Evolutionary conservation across 2,888 invertebrate species (phyloP), one percentile per base, ranked within the genome.

Genomic region (Limnephilus marmoratus): DNA sequence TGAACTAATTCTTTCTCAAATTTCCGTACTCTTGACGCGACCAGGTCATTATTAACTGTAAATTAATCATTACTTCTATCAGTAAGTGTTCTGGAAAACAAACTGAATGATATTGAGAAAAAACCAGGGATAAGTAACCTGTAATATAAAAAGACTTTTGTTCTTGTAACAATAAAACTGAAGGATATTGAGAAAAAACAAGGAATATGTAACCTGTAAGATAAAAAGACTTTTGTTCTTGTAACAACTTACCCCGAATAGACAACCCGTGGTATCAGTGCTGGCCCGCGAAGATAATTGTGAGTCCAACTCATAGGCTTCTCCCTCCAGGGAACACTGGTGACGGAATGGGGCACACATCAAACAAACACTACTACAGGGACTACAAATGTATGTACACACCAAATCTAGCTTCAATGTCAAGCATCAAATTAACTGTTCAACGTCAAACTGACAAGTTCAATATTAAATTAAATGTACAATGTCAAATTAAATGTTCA

Each of bases 221-320:
- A n/a, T 9, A 5, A 15, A 18, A 5, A 53, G 18, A 15, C 2
- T 18, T 24, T 9, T 18, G 24, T 68, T 68, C 24, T 68, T 7
- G 7, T n/a, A 68, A n/a, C 68, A 45, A 93, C 95, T 95, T 93
- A 95, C 95, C 94, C 95, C 96, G 94, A 95, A 95, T 92, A 96
- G 95, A 93, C 96, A 96, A 94, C 96, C 96, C 91, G 95, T 95
- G 94, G 95, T 96, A 94, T 96, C 95, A 93, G 94, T 94, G 90
- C 95, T 94, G 94, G 95, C 95, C 91, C 94, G 94, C 94, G 95
- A 94, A 15, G 90, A 93, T 85, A 95, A 94, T 94, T 95, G 95
- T 94, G 95, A 95, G 94, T 95, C 95, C 94, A 95, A 93, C 94
- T 95, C 95, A 94, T 95, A 95, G 91, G 94, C 93, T 31, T 95